These are phyloP conservation scores for Neuroscelio doddi DNA, from an alignment of 2,888 invertebrate genomes.

Conservation along the genomic window DNA sequence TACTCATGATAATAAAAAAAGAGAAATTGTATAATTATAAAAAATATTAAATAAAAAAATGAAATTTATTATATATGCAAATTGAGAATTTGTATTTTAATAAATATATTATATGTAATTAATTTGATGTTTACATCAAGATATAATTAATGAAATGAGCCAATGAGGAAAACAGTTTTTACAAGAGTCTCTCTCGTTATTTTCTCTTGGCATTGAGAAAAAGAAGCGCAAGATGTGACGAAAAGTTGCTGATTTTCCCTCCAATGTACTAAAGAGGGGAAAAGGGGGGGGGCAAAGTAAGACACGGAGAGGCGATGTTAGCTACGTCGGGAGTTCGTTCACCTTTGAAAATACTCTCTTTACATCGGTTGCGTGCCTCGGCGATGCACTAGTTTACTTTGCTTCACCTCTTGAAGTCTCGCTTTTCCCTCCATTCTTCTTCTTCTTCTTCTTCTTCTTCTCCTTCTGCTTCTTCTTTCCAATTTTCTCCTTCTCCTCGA, in stretches of 20 bases:
- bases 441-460: slow-evolving; percentile 31
- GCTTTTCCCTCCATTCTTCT: slow-evolving; percentile 37
- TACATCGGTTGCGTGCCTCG: slow-evolving; percentile 65
- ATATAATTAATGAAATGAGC: too few relatives aligned
- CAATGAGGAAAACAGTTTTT: slow-evolving; percentile 1
- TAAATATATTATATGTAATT: too few relatives aligned
- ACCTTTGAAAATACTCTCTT: slow-evolving; percentile 69
- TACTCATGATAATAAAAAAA: too few relatives aligned
- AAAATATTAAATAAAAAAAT: too few relatives aligned
- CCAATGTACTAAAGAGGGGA: slow-evolving; percentile 33
- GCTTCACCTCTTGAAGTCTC: slow-evolving; percentile 42
- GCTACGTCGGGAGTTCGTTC: slow-evolving; percentile 61
- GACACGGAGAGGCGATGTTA: slow-evolving; percentile 45
- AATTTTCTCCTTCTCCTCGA: slow-evolving; percentile 17
- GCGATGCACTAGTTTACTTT: slow-evolving; percentile 52
- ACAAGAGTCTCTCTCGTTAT: slow-evolving; percentile 11
- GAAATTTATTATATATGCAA: too few relatives aligned
- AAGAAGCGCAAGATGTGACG: slow-evolving; percentile 37
- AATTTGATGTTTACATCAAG: too few relatives aligned
- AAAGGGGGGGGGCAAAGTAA: slow-evolving; percentile 47
- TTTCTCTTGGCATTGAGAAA: slow-evolving; percentile 32
- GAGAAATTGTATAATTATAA: too few relatives aligned
- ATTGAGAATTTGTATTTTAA: too few relatives aligned
- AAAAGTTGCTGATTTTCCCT: slow-evolving; percentile 49
- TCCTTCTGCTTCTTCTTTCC: slow-evolving; percentile 22